Evolutionary conservation across 2,888 invertebrate genomes (phyloP).

Genomic region (Poecilobothrus nobilitatus): DNA sequence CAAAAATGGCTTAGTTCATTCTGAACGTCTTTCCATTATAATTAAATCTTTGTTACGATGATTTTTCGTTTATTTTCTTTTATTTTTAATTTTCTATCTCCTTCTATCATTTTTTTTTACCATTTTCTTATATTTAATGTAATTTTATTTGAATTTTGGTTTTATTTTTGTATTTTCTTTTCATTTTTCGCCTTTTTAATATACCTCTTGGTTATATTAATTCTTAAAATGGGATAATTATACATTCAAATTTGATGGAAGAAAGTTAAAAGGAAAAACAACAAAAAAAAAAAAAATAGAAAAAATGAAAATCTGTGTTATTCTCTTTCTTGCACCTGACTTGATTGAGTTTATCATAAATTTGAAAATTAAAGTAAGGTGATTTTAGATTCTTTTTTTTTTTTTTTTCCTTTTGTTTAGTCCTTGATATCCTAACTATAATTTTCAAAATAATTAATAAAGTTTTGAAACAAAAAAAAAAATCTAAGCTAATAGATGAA

Average conservation of each 20-base stretch:
- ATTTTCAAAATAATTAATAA: too few relatives aligned
- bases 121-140: not conserved
- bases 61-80: not conserved
- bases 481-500: too few relatives aligned
- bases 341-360: too few relatives aligned
- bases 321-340: too few relatives aligned
- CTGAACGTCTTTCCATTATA: not conserved
- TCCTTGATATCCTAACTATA: too few relatives aligned
- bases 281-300: too few relatives aligned
- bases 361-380: too few relatives aligned
- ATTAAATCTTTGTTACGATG: not conserved
- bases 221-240: not conserved
- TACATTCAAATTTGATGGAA: not conserved
- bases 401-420: too few relatives aligned
- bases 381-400: too few relatives aligned
- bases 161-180: not conserved
- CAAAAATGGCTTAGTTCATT: not conserved
- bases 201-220: not conserved
- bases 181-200: not conserved
- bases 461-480: too few relatives aligned
- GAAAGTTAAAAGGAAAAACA: too few relatives aligned
- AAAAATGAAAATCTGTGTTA: too few relatives aligned
- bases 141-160: not conserved
- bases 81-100: not conserved
- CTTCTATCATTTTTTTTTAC: not conserved